Evolutionary conservation across 1,140 invertebrate species (phyloP).

Genomic region (Anadara kagoshimensis): DNA sequence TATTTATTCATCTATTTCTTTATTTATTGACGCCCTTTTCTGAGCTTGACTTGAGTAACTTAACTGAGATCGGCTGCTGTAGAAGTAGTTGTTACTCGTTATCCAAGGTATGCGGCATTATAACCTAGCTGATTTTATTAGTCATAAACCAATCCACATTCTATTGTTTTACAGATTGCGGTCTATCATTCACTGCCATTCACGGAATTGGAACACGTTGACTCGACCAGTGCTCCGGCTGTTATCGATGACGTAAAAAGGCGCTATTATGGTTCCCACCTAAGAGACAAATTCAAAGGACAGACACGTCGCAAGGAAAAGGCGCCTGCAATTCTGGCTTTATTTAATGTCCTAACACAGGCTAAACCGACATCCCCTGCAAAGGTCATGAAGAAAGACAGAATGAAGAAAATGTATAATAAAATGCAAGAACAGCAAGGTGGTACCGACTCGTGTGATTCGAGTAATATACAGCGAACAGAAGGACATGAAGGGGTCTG

Average conservation of each 20-base stretch:
- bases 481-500: no score
- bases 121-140: neutral
- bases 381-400: no score
- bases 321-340: constrained; percentile 29
- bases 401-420: no score
- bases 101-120: neutral
- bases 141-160: neutral
- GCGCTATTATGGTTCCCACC: constrained; percentile 28
- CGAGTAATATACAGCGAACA: no score
- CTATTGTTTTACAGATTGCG: constrained; percentile 37
- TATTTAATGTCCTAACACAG: constrained; percentile 19
- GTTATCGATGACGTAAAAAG: constrained; percentile 35
- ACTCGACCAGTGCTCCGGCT: constrained; percentile 1
- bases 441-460: no score
- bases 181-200: constrained; percentile 54
- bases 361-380: no score
- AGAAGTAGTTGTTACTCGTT: neutral
- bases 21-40: no score
- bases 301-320: constrained; percentile 27
- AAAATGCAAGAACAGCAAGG: no score
- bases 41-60: neutral
- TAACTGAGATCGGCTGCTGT: neutral
- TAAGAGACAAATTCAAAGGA: constrained; percentile 29
- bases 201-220: constrained; percentile 41
- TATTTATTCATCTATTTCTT: no score